A percentile compares a stretch with the other conserved stretches of the same genome.
These are phyloP conservation scores for Cheirogaleus major DNA, from an alignment of 2,797 vertebrate genomes.

Conservation along the genomic window DNA sequence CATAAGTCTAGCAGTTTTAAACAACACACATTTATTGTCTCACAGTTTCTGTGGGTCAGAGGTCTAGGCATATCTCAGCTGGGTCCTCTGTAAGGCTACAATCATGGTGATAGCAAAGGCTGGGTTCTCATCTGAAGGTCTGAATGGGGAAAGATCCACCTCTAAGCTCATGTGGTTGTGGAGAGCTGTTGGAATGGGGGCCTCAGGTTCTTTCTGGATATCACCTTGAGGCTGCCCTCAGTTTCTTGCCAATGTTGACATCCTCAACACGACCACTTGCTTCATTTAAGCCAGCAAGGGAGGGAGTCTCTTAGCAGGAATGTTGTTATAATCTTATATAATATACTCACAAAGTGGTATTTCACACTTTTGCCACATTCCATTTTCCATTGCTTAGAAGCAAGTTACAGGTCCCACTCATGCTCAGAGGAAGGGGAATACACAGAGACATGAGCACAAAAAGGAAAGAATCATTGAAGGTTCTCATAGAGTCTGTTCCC, in stretches of 20 bases:
- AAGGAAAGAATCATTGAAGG: not conserved
- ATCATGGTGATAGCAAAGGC: not conserved
- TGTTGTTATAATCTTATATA: not conserved
- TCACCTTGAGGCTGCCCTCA: not conserved
- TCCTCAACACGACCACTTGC: not conserved
- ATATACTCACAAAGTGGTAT: not conserved
- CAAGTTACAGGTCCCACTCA: not conserved
- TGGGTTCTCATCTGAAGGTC: not conserved
- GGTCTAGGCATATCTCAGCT: not conserved
- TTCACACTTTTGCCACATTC: not conserved
- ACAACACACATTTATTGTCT: not conserved
- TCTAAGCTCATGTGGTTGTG: not conserved
- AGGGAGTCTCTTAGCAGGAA: not conserved
- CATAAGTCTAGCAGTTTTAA: not conserved
- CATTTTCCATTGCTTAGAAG: not conserved
- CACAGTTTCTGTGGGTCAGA: not conserved
- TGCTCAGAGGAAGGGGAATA: not conserved
- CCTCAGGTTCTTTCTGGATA: not conserved
- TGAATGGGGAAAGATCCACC: not conserved
- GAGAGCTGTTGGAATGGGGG: not conserved
- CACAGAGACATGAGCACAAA: not conserved
- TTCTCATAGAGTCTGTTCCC: not conserved
- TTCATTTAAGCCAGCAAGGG: not conserved
- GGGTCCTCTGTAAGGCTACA: not conserved
- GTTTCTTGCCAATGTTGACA: not conserved